These are phyloP conservation scores for Delia radicum DNA, from an alignment of 1,140 invertebrate species.

Conservation along the genomic window DNA sequence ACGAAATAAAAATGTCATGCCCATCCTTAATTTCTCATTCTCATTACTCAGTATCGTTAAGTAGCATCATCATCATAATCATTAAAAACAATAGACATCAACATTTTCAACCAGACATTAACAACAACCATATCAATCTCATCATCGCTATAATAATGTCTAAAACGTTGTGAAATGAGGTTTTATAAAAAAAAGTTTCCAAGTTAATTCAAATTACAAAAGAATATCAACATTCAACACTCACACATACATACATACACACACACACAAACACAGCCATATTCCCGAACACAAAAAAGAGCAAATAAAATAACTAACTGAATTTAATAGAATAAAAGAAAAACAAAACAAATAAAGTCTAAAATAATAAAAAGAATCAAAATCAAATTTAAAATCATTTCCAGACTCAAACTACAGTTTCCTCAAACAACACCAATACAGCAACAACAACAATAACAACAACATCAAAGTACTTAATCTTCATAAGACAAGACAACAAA, in stretches of 20 bases:
- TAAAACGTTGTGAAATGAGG: no score
- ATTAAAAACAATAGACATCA: no score
- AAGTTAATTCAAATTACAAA: constrained; percentile 15
- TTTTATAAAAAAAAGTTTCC: background rate
- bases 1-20: no score
- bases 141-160: background rate
- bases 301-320: constrained; percentile 12
- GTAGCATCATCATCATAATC: no score
- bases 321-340: constrained; percentile 11
- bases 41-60: no score
- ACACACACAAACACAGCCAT: no score
- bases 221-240: background rate
- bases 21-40: no score
- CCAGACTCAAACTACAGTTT: constrained; percentile 22
- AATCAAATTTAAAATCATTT: constrained; percentile 27
- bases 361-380: constrained; percentile 20
- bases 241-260: background rate
- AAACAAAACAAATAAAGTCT: constrained; percentile 3
- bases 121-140: no score
- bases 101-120: no score
- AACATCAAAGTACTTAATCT: constrained; percentile 11
- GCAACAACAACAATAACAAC: background rate
- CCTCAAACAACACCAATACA: background rate
- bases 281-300: no score
- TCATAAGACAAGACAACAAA: constrained; percentile 15